A percentile compares a stretch with the other conserved stretches of the same genome.
Conservation (phyloP, 2,797 vertebrate species). For the Bryconaethiops microstoma region DNA sequence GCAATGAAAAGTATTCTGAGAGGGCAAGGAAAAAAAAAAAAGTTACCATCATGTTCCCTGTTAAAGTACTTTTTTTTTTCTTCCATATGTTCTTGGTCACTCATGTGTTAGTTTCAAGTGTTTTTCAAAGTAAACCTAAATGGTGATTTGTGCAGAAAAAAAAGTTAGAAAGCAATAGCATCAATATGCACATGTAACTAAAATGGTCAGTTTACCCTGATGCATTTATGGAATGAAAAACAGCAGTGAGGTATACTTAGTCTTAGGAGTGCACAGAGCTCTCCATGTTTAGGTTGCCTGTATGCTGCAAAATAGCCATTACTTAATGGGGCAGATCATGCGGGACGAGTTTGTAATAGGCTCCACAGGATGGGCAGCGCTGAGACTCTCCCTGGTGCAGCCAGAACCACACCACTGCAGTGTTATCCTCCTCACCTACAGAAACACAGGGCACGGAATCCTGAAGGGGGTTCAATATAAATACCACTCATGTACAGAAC, state of each 20-base stretch:
- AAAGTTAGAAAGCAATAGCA: not conserved
- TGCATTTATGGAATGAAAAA: not conserved
- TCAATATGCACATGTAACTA: not conserved
- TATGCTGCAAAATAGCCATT: not conserved
- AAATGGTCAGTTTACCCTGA: not conserved
- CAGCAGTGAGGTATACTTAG: not conserved
- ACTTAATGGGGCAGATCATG: slow-evolving; percentile 80
- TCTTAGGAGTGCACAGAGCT: not conserved
- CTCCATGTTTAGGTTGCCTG: not conserved
- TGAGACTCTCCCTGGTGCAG: slow-evolving; percentile 86
- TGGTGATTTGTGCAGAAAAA: not conserved
- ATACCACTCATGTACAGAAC: not conserved
- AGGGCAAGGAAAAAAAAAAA: not conserved
- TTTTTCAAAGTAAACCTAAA: not conserved
- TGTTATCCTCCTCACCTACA: slow-evolving; percentile 91
- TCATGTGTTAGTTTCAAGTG: not conserved
- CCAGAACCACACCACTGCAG: slow-evolving; percentile 88
- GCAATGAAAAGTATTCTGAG: not conserved
- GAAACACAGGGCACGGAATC: not conserved
- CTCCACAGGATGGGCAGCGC: slow-evolving; percentile 87
- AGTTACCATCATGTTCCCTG: not conserved
- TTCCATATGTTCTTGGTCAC: not conserved
- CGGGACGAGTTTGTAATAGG: slow-evolving; percentile 86
- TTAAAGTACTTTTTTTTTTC: not conserved
- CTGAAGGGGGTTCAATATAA: not conserved